phyloP scores from a whole-genome alignment of 2,888 invertebrate species.

The Microchrysa polita region DNA sequence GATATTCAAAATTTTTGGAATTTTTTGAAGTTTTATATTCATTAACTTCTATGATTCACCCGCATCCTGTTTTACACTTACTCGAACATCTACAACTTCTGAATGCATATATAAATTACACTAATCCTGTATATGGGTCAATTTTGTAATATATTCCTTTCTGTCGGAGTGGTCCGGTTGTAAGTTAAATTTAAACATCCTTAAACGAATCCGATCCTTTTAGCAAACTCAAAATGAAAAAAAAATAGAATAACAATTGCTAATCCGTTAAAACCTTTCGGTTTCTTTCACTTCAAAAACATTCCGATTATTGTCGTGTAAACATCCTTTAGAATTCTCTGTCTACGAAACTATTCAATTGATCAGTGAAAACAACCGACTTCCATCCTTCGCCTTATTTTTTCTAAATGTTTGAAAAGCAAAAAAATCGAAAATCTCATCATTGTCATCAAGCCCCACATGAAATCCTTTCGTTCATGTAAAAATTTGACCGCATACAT shows the following conservation, averaged over 20 bases:
- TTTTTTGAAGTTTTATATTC: not conserved
- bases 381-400: conserved; percentile 3
- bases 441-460: not conserved
- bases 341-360: not conserved
- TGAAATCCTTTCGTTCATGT: conserved; percentile 2
- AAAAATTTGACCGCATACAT: conserved; percentile 4
- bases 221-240: not conserved
- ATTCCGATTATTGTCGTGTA: conserved; percentile 34
- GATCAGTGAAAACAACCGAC: conserved; percentile 14
- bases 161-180: not conserved
- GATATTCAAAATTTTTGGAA: not conserved
- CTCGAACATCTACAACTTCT: not conserved
- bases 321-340: conserved; percentile 32
- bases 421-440: not conserved
- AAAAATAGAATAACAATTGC: conserved; percentile 15
- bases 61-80: not conserved
- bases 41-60: not conserved
- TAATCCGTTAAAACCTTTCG: conserved; percentile 34
- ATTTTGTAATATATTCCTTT: not conserved
- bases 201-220: not conserved
- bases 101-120: conserved; percentile 13
- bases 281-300: conserved; percentile 8
- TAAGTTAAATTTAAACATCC: not conserved
- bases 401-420: not conserved
- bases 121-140: not conserved